A percentile compares a stretch with the other conserved stretches of the same genome.
Conservation (phyloP, 2,113 vertebrate genomes). For the Empidonax alnorum region DNA sequence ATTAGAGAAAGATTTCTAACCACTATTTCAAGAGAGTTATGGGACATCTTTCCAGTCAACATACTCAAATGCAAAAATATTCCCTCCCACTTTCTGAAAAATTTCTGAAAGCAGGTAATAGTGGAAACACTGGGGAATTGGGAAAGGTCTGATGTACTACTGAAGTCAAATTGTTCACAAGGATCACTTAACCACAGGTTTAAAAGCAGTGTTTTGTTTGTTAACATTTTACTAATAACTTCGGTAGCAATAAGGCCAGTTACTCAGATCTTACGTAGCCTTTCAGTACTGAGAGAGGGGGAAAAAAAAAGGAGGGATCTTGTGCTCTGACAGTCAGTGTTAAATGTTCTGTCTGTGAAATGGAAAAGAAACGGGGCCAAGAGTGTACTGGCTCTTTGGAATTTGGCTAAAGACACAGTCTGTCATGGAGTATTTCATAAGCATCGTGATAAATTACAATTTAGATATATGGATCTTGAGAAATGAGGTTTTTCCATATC, state of each 20-base stretch:
- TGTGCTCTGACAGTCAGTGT: background rate
- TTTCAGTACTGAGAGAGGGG: background rate
- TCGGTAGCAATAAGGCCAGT: background rate
- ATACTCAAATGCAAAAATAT: background rate
- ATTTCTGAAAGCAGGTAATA: background rate
- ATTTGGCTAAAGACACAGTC: background rate
- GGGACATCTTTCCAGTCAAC: background rate
- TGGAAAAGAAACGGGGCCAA: background rate
- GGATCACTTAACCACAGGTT: background rate
- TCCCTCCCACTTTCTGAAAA: background rate
- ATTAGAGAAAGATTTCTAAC: background rate
- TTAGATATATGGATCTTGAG: background rate
- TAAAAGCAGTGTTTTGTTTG: background rate
- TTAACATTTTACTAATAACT: background rate
- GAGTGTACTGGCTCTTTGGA: background rate
- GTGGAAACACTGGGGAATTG: background rate
- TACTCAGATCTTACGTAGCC: accelerated
- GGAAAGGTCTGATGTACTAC: background rate
- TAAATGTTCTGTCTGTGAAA: background rate
- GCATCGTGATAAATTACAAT: background rate
- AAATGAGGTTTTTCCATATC: background rate
- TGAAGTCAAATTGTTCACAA: background rate
- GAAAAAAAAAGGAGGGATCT: background rate
- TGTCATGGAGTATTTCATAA: background rate
- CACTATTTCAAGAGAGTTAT: background rate